A percentile compares a stretch with the other conserved stretches of the same genome.
Conservation (phyloP, 2,797 vertebrate genomes). For the Scomberomorus guttatus region DNA sequence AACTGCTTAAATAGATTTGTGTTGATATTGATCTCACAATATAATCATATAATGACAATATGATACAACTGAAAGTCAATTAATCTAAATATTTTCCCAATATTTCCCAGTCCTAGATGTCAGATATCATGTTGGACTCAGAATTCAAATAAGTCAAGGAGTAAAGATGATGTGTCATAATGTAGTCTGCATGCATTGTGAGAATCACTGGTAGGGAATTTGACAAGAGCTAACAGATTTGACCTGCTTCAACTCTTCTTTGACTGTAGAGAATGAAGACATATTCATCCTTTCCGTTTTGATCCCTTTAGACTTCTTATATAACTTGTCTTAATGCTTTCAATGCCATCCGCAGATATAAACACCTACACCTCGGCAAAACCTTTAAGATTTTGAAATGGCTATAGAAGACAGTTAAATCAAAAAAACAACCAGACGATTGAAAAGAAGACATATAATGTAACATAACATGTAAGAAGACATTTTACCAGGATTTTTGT, state of each 20-base stretch:
- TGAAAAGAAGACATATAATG: not conserved
- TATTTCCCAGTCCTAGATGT: not conserved
- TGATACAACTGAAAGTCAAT: not conserved
- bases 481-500: not conserved
- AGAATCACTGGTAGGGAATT: conserved; percentile 1
- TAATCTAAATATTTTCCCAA: not conserved
- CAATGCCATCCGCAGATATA: conserved; percentile 16
- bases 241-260: conserved; percentile 9
- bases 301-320: conserved; percentile 4
- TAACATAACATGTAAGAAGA: not conserved
- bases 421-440: conserved; percentile 1
- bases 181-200: not conserved
- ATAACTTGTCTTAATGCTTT: conserved; percentile 10
- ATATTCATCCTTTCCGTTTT: conserved; percentile 8
- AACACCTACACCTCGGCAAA: conserved; percentile 16
- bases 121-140: not conserved
- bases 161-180: conserved; percentile 12
- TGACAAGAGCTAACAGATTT: conserved; percentile 10
- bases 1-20: not conserved
- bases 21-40: no score
- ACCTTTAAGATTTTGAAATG: not conserved
- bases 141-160: conserved; percentile 14
- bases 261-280: conserved; percentile 11
- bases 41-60: not conserved
- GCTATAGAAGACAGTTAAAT: conserved; percentile 1